Conservation (phyloP, 2,113 vertebrate genomes). For the Rhinogobius similis region DNA sequence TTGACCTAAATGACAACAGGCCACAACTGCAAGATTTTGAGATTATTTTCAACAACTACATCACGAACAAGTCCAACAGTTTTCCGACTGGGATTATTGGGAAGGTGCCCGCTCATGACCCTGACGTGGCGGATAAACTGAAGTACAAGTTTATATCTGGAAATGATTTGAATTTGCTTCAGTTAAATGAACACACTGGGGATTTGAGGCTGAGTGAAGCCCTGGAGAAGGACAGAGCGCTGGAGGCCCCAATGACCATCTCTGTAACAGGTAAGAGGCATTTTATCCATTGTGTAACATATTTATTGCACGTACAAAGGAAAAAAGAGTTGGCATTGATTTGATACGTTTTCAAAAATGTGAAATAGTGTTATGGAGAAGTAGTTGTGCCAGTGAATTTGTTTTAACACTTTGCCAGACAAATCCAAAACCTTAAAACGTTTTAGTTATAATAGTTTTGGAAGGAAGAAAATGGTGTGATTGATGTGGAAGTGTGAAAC, state of each 20-base stretch:
- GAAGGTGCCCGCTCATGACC: constrained; percentile 91
- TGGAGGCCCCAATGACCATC: constrained; percentile 93
- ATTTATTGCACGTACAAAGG: not conserved
- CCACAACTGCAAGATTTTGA: constrained; percentile 91
- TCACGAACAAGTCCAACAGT: constrained; percentile 96
- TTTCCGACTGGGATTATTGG: constrained; percentile 94
- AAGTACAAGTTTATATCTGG: constrained; percentile 90
- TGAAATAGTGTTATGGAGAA: not conserved
- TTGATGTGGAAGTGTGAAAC: too few species aligned
- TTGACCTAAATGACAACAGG: constrained; percentile 91
- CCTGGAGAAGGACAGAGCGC: constrained; percentile 90
- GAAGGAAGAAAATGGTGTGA: too few species aligned
- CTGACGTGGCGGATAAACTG: constrained; percentile 90
- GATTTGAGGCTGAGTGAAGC: constrained; percentile 90
- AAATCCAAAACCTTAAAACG: too few species aligned
- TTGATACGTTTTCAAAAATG: too few species aligned
- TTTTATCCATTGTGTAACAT: not conserved
- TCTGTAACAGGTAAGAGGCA: constrained; percentile 87
- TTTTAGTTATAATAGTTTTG: too few species aligned
- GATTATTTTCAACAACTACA: constrained; percentile 97
- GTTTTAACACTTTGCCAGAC: too few species aligned
- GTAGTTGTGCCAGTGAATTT: not conserved
- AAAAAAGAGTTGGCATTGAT: not conserved
- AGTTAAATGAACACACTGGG: constrained; percentile 87
- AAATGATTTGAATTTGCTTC: constrained; percentile 89